Base-by-base conservation (phyloP, 1,140 invertebrate species). In the Papilio polyxenes region DNA sequence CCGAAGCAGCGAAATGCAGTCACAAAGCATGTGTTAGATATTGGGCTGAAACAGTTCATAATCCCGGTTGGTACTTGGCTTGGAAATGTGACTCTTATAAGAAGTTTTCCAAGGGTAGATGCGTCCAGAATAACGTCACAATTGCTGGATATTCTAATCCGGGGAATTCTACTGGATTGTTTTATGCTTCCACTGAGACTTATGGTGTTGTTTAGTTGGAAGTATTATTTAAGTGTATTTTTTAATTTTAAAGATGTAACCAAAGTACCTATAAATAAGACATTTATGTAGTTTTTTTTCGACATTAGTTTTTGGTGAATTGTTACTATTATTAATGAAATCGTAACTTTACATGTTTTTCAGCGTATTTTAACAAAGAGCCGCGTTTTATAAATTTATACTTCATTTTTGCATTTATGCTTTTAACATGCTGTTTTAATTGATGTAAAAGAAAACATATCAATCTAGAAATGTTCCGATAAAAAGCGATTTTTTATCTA, bases 81-180 rank as follows among this genome's bases (percentile, higher is more conserved):
- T 93, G 90, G 91, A 82, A 84, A 9, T 94, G 92, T 82, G 87
- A 92, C 78, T 87, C 86, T 0, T 94, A 92, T 53, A 89, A 90
- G 11, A 76, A 86, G 1, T 94, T 93, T 74, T 69, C 75, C 0
- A 82, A 84, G 40, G 93, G 93, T 0, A 87, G 83, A 78, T 94
- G 93, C 81, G 83, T 91, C 13, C 84, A 74, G 0, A 92, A 94
- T 69, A 84, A 92, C 72, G 89, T 93, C 9, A 90, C 93, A 1
- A 88, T 93, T 48, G 93, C 91, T 15, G 93, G 93, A 0, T 94
- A 93, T 78, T 87, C 84, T 0, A 94, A 94, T 59, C 92, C 93
- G n/a, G 92, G 92, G 2, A 94, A 93, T 83, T 87, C 88, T 8
- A 91, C 91, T 59, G 93, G 93, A n/a, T 88, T 91, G 4, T 94